Percentiles rank a stretch among this genome's conserved stretches.
Evolutionary conservation across 92 coral and sea anemone genomes (phyloP).

Genomic region (Porites cylindrica): DNA sequence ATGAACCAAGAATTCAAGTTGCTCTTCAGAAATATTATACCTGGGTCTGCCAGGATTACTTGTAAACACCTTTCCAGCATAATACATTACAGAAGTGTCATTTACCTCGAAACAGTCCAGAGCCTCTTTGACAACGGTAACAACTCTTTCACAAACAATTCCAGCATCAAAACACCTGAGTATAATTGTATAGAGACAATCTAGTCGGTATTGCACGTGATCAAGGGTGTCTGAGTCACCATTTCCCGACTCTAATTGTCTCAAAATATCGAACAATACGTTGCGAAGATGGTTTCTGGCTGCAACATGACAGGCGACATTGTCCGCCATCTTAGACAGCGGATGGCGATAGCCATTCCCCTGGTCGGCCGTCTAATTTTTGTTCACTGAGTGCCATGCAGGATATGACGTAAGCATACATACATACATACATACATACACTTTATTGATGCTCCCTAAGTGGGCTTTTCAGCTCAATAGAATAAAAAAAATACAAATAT

Average conservation of each 20-base stretch:
- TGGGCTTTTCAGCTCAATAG: too few relatives aligned
- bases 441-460: too few relatives aligned
- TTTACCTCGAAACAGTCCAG: neutral
- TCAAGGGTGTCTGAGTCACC: too few relatives aligned
- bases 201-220: neutral
- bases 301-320: too few relatives aligned
- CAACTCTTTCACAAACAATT: neutral
- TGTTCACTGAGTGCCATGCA: too few relatives aligned
- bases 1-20: conserved; percentile 26
- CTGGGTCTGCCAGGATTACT: conserved; percentile 17
- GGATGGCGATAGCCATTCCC: too few relatives aligned
- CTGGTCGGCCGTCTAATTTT: too few relatives aligned
- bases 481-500: too few relatives aligned
- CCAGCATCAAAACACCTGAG: neutral
- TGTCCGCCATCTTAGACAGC: too few relatives aligned
- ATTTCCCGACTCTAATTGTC: neutral
- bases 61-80: neutral
- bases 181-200: neutral
- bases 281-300: too few relatives aligned
- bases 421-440: too few relatives aligned
- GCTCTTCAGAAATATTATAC: conserved; percentile 11
- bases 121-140: neutral
- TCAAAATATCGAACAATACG: neutral
- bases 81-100: neutral
- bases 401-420: too few relatives aligned